A percentile compares a stretch with the other conserved stretches of the same genome.
These are phyloP conservation scores for Elysia chlorotica DNA, from an alignment of 1,140 invertebrate species.

Conservation along the genomic window DNA sequence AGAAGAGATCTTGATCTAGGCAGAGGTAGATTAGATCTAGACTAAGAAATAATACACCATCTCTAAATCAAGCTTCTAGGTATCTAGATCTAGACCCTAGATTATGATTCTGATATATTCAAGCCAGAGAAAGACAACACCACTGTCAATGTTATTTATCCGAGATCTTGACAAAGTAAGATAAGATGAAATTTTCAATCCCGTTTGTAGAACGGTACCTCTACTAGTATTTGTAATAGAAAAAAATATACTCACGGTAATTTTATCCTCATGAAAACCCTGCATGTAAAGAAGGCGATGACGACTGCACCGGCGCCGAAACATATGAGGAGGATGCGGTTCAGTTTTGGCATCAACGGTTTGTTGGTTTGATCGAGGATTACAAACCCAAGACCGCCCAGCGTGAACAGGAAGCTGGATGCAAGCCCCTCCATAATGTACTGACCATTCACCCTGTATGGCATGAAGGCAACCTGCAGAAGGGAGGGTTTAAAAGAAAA, in stretches of 20 bases:
- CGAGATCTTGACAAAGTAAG: neutral
- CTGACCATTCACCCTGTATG: conserved; percentile 96
- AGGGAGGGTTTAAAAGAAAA: neutral
- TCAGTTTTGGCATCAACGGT: conserved; percentile 88
- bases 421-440: conserved; percentile 99
- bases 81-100: neutral
- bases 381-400: conserved; percentile 95
- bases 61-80: neutral
- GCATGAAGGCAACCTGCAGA: conserved; percentile 93
- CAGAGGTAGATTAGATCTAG: too few relatives aligned
- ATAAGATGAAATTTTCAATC: neutral
- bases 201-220: neutral
- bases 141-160: neutral
- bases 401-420: conserved; percentile 93
- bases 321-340: conserved; percentile 86
- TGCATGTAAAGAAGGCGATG: conserved; percentile 94
- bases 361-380: conserved; percentile 93
- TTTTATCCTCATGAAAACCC: conserved; percentile 99
- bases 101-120: neutral
- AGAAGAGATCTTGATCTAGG: too few relatives aligned
- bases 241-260: conserved; percentile 69
- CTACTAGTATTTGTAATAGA: too few relatives aligned
- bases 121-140: neutral
- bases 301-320: conserved; percentile 92
- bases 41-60: too few relatives aligned